These are phyloP conservation scores for Thomomys bottae DNA, from an alignment of 2,113 vertebrate species.

Conservation along the genomic window DNA sequence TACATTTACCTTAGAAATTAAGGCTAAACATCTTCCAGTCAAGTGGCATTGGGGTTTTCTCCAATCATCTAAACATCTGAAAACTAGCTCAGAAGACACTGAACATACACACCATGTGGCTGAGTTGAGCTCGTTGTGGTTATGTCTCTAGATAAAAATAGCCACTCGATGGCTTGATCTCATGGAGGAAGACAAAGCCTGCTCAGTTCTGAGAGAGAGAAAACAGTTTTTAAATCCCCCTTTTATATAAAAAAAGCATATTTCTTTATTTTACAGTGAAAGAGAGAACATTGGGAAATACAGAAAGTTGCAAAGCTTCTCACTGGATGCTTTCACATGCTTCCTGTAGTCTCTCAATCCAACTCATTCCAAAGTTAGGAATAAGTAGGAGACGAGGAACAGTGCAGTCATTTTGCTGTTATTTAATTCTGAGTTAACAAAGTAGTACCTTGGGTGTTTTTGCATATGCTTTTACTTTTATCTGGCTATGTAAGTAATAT, in stretches of 20 bases:
- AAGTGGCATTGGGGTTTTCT: constrained; percentile 54
- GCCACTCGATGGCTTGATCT: not conserved
- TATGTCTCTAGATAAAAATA: constrained; percentile 57
- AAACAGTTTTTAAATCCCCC: not conserved
- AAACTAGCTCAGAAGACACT: constrained; percentile 21
- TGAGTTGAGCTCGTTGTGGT: constrained; percentile 23
- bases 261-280: constrained; percentile 11
- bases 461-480: constrained; percentile 24
- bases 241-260: constrained; percentile 1
- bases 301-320: constrained; percentile 8
- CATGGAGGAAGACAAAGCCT: constrained; percentile 36
- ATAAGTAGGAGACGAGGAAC: not conserved
- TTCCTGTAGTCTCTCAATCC: not conserved
- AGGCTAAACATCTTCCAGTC: constrained; percentile 41
- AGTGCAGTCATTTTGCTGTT: not conserved
- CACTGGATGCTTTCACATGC: not conserved
- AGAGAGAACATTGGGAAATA: constrained; percentile 41
- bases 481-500: not conserved
- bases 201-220: constrained; percentile 39
- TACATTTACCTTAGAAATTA: constrained; percentile 71
- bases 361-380: not conserved
- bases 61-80: constrained; percentile 29
- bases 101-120: not conserved
- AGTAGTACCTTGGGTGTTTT: not conserved
- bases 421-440: not conserved